These are phyloP conservation scores for Blera fallax DNA, from an alignment of 2,888 invertebrate species.

Conservation along the genomic window DNA sequence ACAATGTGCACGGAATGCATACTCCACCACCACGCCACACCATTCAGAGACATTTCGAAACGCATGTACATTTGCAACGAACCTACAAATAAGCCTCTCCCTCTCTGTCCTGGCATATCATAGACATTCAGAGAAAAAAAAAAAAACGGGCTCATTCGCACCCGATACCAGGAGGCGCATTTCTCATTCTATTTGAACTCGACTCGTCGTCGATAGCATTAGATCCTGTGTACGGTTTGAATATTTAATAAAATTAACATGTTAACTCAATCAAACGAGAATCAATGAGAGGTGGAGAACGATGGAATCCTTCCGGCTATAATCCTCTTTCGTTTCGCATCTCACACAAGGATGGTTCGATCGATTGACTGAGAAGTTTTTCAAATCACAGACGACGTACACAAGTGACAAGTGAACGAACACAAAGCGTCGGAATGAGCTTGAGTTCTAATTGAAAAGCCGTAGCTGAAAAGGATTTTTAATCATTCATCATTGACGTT, in stretches of 20 bases:
- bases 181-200: slow-evolving; percentile 14
- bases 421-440: neutral
- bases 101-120: neutral
- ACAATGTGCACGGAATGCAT: slow-evolving; percentile 5
- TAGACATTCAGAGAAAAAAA: neutral
- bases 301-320: neutral
- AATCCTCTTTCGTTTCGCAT: neutral
- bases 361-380: slow-evolving; percentile 37
- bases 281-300: neutral
- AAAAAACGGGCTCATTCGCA: neutral
- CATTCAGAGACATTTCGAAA: neutral
- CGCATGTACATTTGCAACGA: neutral
- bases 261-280: slow-evolving; percentile 34
- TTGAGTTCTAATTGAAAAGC: slow-evolving; percentile 31
- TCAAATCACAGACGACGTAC: slow-evolving; percentile 13
- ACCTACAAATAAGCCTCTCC: neutral
- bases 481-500: slow-evolving; percentile 33
- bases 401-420: slow-evolving; percentile 11
- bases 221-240: slow-evolving; percentile 39
- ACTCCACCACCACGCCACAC: neutral
- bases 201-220: slow-evolving; percentile 15
- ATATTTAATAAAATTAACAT: slow-evolving; percentile 60
- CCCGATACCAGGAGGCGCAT: neutral
- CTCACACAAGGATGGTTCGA: neutral
- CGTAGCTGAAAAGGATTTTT: slow-evolving; percentile 22